These are phyloP conservation scores for Hydrocynus forskahlii DNA, from an alignment of 2,797 vertebrate species.

Conservation along the genomic window DNA sequence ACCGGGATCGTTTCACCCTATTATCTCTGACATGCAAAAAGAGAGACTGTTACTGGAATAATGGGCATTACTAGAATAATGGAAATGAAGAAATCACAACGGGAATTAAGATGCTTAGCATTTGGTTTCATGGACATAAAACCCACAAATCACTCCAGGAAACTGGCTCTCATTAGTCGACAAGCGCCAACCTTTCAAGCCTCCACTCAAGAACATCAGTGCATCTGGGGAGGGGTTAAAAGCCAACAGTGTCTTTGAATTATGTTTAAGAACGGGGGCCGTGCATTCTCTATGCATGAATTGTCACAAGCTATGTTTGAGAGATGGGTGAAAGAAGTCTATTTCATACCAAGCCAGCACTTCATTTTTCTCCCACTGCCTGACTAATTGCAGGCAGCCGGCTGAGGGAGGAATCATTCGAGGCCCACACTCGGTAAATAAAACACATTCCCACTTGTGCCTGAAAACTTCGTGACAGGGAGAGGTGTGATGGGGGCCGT, in stretches of 20 bases:
- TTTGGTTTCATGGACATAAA: constrained; percentile 14
- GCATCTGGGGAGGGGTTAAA: constrained; percentile 35
- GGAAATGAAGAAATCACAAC: not conserved
- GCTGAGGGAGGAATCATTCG: constrained; percentile 24
- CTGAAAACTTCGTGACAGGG: constrained; percentile 7
- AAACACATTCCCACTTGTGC: constrained; percentile 15
- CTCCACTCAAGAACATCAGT: constrained; percentile 41
- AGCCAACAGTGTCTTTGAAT: constrained; percentile 33
- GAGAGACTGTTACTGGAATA: too few relatives aligned
- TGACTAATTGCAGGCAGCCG: constrained; percentile 32
- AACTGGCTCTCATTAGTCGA: constrained; percentile 31
- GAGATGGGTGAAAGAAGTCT: not conserved
- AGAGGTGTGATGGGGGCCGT: not conserved
- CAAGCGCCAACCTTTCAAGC: constrained; percentile 31
- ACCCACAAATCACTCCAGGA: constrained; percentile 6
- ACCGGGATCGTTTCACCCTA: not conserved
- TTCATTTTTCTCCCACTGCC: constrained; percentile 13
- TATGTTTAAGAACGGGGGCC: not conserved
- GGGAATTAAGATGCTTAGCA: not conserved
- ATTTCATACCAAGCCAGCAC: constrained; percentile 18
- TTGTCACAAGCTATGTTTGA: not conserved
- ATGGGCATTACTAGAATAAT: not conserved
- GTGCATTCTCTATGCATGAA: not conserved
- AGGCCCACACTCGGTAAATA: constrained; percentile 25
- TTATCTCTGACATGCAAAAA: not conserved